Evolutionary conservation across 2,113 vertebrate species (phyloP).

Genomic region (Pterocles burchelli): DNA sequence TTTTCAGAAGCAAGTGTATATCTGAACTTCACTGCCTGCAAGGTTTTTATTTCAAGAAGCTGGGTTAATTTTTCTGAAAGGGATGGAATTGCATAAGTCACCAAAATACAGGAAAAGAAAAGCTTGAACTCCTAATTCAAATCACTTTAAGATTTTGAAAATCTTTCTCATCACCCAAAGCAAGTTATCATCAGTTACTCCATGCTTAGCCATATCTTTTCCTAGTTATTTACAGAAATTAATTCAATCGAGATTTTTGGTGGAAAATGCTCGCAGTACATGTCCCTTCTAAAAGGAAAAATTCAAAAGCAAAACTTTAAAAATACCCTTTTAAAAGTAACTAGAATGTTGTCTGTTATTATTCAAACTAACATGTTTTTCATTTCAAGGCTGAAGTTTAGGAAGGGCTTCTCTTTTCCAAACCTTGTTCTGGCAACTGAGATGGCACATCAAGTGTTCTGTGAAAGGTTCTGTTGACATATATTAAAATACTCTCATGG

Average conservation of each 20-base stretch:
- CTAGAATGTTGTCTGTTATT: neutral
- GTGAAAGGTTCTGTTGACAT: neutral
- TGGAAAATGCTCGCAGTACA: neutral
- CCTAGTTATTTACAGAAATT: neutral
- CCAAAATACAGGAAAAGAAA: neutral
- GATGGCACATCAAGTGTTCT: neutral
- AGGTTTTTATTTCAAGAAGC: constrained; percentile 3
- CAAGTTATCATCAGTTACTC: neutral
- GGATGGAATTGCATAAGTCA: neutral
- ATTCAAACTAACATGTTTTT: neutral
- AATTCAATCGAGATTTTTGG: neutral
- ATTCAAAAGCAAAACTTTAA: neutral
- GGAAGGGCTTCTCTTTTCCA: neutral
- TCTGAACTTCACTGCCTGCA: neutral
- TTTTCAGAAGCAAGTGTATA: neutral
- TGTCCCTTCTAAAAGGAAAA: neutral
- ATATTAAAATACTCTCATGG: neutral
- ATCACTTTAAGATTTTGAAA: neutral
- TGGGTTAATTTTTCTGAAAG: neutral
- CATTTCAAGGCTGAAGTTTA: neutral
- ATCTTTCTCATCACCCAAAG: neutral
- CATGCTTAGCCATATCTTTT: neutral
- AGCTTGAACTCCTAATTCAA: neutral
- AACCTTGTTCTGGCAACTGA: neutral
- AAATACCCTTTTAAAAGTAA: neutral